A percentile compares a stretch with the other conserved stretches of the same genome.
phyloP scores from a whole-genome alignment of 2,888 invertebrate species.

The Ophion costatus region DNA sequence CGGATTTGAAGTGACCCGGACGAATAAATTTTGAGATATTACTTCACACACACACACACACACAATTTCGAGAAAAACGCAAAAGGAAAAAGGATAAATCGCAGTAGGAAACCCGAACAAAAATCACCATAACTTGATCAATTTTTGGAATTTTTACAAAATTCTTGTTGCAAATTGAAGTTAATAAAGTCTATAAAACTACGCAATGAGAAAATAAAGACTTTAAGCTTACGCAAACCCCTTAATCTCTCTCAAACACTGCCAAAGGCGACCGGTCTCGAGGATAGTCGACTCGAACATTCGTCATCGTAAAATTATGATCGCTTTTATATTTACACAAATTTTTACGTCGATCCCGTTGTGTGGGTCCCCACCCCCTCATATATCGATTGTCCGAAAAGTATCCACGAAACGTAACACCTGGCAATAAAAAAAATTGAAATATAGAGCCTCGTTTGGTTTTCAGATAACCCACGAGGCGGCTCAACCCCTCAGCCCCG shows the following conservation, averaged over 20 bases:
- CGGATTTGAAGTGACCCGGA: too few relatives aligned
- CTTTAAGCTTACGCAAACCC: neutral
- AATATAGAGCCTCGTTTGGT: slow-evolving; percentile 28
- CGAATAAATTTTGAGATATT: too few relatives aligned
- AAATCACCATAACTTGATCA: too few relatives aligned
- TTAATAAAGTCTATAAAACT: neutral
- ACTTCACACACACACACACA: too few relatives aligned
- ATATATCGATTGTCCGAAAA: neutral
- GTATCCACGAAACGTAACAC: neutral
- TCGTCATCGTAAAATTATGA: too few relatives aligned
- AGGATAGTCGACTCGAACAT: neutral
- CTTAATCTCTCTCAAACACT: neutral
- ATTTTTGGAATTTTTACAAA: neutral
- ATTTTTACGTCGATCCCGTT: neutral
- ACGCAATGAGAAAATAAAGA: neutral
- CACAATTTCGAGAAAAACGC: neutral
- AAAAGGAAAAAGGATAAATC: neutral
- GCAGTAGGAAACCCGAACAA: too few relatives aligned
- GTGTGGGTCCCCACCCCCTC: neutral
- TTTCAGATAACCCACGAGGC: slow-evolving; percentile 70
- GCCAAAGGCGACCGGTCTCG: neutral
- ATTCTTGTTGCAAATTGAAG: neutral
- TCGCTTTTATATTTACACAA: neutral
- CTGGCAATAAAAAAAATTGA: neutral
- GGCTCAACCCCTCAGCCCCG: slow-evolving; percentile 64